Conservation (phyloP, 2,113 vertebrate genomes). For the Centropristis striata region DNA sequence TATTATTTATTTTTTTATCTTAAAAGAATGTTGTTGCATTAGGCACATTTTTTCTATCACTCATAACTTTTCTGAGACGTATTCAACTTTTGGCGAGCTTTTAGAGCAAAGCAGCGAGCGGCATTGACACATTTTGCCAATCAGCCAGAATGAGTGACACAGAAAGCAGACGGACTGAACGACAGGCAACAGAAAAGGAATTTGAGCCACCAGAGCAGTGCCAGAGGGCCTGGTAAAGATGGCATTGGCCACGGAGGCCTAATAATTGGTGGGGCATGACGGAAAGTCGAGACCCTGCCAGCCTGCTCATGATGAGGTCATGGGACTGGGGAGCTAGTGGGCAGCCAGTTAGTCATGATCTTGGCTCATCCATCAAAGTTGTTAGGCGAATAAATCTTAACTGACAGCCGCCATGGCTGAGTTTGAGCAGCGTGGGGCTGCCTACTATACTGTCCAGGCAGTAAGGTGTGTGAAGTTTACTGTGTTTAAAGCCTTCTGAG, state of each 20-base stretch:
- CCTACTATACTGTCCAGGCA: conserved; percentile 15
- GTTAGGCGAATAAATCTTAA: conserved; percentile 73
- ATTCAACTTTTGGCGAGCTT: background rate
- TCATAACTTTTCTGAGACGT: background rate
- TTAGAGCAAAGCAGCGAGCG: background rate
- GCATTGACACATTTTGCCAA: background rate
- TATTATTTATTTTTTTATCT: no score
- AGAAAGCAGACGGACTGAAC: background rate
- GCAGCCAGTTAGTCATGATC: conserved; percentile 74
- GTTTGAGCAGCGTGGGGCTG: conserved; percentile 21
- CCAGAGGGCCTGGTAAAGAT: conserved; percentile 36
- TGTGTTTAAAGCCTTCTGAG: conserved; percentile 43
- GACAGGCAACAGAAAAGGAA: background rate
- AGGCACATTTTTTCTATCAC: background rate
- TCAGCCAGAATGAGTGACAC: conserved; percentile 27
- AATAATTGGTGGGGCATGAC: conserved; percentile 70
- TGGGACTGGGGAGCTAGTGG: conserved; percentile 62
- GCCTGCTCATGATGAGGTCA: conserved; percentile 76
- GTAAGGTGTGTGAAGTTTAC: conserved; percentile 46
- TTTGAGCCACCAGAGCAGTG: conserved; percentile 30
- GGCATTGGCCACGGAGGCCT: conserved; percentile 45
- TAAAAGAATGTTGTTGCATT: background rate
- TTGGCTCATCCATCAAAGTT: conserved; percentile 73
- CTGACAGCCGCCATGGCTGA: conserved; percentile 57
- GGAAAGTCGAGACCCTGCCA: conserved; percentile 69